Evolutionary conservation across 2,113 vertebrate species (phyloP).

Genomic region (Pholis gunnellus): DNA sequence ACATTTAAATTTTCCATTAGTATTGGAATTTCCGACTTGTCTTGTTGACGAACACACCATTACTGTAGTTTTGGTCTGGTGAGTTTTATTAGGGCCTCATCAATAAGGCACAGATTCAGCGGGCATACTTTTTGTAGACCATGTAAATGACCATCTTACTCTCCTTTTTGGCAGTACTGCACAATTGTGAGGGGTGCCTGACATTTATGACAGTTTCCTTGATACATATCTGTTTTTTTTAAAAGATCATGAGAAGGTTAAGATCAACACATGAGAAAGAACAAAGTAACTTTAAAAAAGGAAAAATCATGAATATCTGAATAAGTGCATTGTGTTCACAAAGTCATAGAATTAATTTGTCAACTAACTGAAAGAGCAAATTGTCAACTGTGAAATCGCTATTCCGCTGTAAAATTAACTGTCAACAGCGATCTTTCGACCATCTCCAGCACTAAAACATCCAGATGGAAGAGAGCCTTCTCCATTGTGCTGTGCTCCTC

Average conservation of each 20-base stretch:
- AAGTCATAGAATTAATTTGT: neutral
- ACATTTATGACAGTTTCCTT: neutral
- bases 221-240: neutral
- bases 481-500: constrained; percentile 22
- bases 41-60: neutral
- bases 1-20: neutral
- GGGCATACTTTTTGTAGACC: neutral
- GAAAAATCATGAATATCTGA: neutral
- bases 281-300: neutral
- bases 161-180: constrained; percentile 9
- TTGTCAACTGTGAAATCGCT: neutral
- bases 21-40: neutral
- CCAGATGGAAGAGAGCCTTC: neutral
- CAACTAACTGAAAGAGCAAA: neutral
- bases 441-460: neutral
- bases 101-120: neutral
- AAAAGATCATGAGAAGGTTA: neutral
- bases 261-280: neutral
- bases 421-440: neutral
- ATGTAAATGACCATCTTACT: neutral
- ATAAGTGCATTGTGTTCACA: neutral
- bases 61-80: constrained; percentile 1
- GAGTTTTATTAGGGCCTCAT: neutral
- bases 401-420: neutral
- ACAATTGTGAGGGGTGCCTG: neutral